Percentiles rank a stretch among this genome's conserved stretches.
phyloP scores from a whole-genome alignment of 2,888 invertebrate genomes.

The Catocala fraxini region DNA sequence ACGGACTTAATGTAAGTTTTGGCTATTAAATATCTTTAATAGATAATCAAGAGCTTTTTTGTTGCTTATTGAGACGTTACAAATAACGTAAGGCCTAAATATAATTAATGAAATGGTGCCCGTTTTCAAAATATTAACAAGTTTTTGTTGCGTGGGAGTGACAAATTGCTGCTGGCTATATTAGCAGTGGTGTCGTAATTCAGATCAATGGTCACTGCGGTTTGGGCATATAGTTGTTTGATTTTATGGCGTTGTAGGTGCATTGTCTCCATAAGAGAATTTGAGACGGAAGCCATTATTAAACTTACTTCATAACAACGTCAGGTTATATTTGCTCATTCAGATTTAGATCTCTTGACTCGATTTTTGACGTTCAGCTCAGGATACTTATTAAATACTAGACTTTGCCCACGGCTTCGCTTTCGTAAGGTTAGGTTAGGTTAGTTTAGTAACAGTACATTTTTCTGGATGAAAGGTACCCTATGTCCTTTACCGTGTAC shows the following conservation, averaged over 20 bases:
- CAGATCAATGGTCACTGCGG: not conserved
- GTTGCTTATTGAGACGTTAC: constrained; percentile 60
- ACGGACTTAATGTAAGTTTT: constrained; percentile 62
- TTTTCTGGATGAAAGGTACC: too few species aligned
- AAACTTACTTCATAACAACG: not conserved
- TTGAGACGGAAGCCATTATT: not conserved
- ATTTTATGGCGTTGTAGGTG: too few species aligned
- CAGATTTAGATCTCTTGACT: too few species aligned
- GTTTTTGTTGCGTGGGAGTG: constrained; percentile 66
- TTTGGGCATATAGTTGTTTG: not conserved
- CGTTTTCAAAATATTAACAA: constrained; percentile 59
- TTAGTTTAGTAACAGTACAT: too few species aligned
- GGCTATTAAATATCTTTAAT: constrained; percentile 63
- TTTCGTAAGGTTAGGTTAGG: too few species aligned
- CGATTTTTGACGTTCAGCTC: too few species aligned
- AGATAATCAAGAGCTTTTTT: constrained; percentile 58
- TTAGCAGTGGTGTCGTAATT: constrained; percentile 23
- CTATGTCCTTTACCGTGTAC: too few species aligned
- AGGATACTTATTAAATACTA: too few species aligned
- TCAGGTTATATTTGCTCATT: not conserved
- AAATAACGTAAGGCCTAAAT: constrained; percentile 56
- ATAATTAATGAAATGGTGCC: constrained; percentile 59
- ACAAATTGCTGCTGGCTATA: constrained; percentile 38
- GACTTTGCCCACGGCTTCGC: too few species aligned
- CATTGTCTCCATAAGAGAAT: not conserved